Evolutionary conservation across 1,140 invertebrate species (phyloP), one percentile per base, ranked within the genome.

Genomic region (Ooceraea biroi): DNA sequence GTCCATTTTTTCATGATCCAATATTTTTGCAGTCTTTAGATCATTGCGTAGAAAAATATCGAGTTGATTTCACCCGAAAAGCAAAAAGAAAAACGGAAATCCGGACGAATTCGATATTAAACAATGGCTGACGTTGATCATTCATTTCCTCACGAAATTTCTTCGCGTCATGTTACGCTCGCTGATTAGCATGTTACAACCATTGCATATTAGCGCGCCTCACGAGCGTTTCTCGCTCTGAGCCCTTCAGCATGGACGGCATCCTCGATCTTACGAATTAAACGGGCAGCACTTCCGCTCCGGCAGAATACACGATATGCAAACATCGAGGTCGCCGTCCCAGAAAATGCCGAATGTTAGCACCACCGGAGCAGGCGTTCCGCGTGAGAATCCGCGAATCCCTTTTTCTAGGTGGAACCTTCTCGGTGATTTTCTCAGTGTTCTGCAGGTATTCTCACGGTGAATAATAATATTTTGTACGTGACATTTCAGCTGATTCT

Each of bases 311-410:
- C 44, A 44, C 25, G 17, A 66, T 78, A 55, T 78, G 46, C 63
- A 55, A 27, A 55, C n/a, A 68, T 55, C 63, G 61, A 78, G 74
- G 74, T 78, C 63, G 22, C 30, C 48, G 61, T 78, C 11, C 61
- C 30, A 78, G 74, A 78, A 78, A 78, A 68, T 78, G 74, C 68
- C 63, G 48, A 78, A 52, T 68, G 63, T 78, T 68, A 68, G 30
- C 46, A 52, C 14, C 19, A 41, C 74, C 60, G 19, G 12, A 17
- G 60, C 30, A 22, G 46, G 14, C 41, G 72, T 17, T 41, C 55
- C 74, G 61, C 74, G 74, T 78, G 74, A 78, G 63, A 78, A 78
- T 41, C 30, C 63, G 61, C 55, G 48, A 78, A 78, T 41, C 48
- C 63, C 74, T 63, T 78, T 78, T 78, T 78, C 68, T 30, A 55